A percentile compares a stretch with the other conserved stretches of the same genome.
phyloP scores from a whole-genome alignment of 1,140 invertebrate genomes.

The Tetragnatha versicolor region DNA sequence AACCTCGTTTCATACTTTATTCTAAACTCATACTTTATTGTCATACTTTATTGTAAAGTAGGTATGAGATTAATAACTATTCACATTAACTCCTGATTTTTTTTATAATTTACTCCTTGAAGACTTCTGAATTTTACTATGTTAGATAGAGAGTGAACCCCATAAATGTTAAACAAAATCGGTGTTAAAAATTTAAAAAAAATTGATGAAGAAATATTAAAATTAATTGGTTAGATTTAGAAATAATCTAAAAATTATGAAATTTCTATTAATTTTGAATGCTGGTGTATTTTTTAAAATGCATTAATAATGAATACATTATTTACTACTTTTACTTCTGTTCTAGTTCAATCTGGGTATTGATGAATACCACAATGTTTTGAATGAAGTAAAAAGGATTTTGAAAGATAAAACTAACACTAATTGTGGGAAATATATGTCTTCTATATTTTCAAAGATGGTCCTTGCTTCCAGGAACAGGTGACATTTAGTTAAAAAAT shows the following conservation, averaged over 20 bases:
- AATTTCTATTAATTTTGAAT: neutral
- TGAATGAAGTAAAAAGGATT: neutral
- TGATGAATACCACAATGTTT: neutral
- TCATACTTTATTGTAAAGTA: no score
- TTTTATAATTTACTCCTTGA: no score
- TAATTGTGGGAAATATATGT: slow-evolving; percentile 65
- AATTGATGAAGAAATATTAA: neutral
- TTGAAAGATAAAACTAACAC: slow-evolving; percentile 20
- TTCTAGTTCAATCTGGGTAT: slow-evolving; percentile 15
- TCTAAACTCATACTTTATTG: no score
- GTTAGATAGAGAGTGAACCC: no score
- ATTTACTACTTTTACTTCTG: neutral
- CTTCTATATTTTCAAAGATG: slow-evolving; percentile 71
- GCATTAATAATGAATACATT: neutral
- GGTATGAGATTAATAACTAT: no score
- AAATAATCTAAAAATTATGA: neutral
- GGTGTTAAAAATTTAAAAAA: neutral
- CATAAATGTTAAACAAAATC: neutral
- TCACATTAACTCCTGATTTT: no score
- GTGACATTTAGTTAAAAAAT: no score
- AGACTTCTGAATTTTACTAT: no score
- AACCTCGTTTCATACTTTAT: no score
- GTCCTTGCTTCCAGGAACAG: no score
- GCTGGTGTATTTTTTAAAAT: neutral
- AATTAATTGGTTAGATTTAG: neutral